phyloP scores from a whole-genome alignment of 1,140 invertebrate species.

The Teleogryllus occipitalis region DNA sequence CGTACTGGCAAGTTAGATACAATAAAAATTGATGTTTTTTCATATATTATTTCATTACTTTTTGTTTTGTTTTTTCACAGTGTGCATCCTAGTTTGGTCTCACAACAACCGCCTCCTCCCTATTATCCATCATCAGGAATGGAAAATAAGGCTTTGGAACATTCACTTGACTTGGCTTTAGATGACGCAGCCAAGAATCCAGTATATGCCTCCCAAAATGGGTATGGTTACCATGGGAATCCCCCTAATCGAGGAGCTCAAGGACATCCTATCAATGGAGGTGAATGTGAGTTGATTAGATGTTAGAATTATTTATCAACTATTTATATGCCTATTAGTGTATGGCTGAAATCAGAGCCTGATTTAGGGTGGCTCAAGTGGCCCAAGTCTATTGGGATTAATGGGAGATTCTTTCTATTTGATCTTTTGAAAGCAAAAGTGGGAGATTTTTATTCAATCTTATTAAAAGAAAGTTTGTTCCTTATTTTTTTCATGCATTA shows the following conservation, averaged over 20 bases:
- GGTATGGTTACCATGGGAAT: conserved; percentile 65
- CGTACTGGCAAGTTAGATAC: too few species aligned
- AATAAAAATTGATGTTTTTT: not conserved
- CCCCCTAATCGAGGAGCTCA: conserved; percentile 41
- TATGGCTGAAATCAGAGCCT: not conserved
- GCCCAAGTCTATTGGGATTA: too few species aligned
- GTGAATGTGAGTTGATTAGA: conserved; percentile 54
- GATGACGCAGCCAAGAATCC: conserved; percentile 70
- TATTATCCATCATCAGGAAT: conserved; percentile 75
- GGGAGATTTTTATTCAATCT: too few species aligned
- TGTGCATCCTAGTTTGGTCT: conserved; percentile 65
- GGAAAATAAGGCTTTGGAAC: conserved; percentile 84
- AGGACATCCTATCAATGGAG: conserved; percentile 56
- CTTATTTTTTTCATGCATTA: too few species aligned
- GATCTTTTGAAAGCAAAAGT: too few species aligned
- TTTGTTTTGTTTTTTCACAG: conserved; percentile 32
- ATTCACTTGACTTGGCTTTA: conserved; percentile 70
- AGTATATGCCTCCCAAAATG: conserved; percentile 70
- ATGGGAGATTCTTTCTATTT: too few species aligned
- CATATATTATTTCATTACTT: not conserved
- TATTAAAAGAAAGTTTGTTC: too few species aligned
- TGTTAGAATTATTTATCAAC: not conserved
- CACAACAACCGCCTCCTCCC: conserved; percentile 69
- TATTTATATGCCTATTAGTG: not conserved
- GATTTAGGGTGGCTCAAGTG: too few species aligned